Evolutionary conservation across 2,888 invertebrate species (phyloP).

Genomic region (Barypeithes pellucidus): DNA sequence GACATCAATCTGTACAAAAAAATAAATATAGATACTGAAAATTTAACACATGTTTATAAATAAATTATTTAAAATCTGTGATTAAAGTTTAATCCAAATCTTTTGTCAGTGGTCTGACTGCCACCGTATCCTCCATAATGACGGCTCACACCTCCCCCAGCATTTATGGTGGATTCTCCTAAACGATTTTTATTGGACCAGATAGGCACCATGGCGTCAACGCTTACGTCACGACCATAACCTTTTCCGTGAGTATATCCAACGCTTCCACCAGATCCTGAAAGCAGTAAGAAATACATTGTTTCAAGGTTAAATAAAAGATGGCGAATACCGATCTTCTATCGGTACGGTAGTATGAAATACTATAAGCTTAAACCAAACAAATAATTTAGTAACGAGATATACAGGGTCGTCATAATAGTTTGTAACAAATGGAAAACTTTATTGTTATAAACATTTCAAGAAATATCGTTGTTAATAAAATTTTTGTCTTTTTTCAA

Average conservation of each 20-base stretch:
- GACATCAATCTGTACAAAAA: too few species aligned
- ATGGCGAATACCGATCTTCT: too few species aligned
- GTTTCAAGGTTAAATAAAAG: too few species aligned
- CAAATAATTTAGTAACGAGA: too few species aligned
- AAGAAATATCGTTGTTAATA: too few species aligned
- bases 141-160: slow-evolving; percentile 41
- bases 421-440: too few species aligned
- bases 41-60: background rate
- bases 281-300: slow-evolving; percentile 5
- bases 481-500: too few species aligned
- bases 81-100: slow-evolving; percentile 45
- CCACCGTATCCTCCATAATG: slow-evolving; percentile 43
- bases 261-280: slow-evolving; percentile 47
- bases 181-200: slow-evolving; percentile 45
- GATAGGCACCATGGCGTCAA: slow-evolving; percentile 46
- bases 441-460: too few species aligned
- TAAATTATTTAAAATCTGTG: slow-evolving; percentile 29
- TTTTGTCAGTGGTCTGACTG: slow-evolving; percentile 41
- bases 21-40: background rate
- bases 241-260: slow-evolving; percentile 43
- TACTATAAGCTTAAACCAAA: too few species aligned
- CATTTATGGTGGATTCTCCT: slow-evolving; percentile 48
- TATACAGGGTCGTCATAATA: too few species aligned
- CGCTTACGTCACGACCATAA: slow-evolving; percentile 41
- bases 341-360: too few species aligned